Percentiles rank a stretch among this genome's conserved stretches.
Evolutionary conservation across 2,797 vertebrate genomes (phyloP).

Genomic region (Rachycentron canadum): DNA sequence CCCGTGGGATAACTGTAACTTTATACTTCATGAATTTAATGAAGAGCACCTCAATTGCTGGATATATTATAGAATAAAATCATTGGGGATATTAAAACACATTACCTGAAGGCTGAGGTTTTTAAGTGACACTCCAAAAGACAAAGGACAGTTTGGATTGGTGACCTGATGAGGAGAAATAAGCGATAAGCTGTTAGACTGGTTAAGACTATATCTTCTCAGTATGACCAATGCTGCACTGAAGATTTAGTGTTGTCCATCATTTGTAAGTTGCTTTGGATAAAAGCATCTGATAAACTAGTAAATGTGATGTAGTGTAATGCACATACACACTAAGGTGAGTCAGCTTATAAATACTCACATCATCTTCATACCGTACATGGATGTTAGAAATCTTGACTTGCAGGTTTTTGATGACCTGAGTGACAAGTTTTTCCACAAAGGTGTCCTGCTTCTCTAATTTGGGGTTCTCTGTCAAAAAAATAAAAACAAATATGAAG

Average conservation of each 20-base stretch:
- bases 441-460: slow-evolving; percentile 95
- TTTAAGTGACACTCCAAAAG: slow-evolving; percentile 96
- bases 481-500: slow-evolving; percentile 14
- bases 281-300: not conserved
- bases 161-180: slow-evolving; percentile 87
- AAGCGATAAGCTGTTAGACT: not conserved
- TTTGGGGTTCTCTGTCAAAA: slow-evolving; percentile 87
- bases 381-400: slow-evolving; percentile 98
- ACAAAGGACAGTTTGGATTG: slow-evolving; percentile 91
- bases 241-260: too few species aligned
- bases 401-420: slow-evolving; percentile 99
- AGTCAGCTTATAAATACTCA: slow-evolving; percentile 85
- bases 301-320: not conserved
- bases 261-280: too few species aligned
- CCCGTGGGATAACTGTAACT: not conserved
- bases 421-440: slow-evolving; percentile 95
- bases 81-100: not conserved
- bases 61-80: not conserved
- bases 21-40: not conserved
- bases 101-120: slow-evolving; percentile 98
- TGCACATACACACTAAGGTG: not conserved
- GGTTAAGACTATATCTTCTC: not conserved
- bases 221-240: not conserved
- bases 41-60: not conserved
- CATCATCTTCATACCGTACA: slow-evolving; percentile 96